phyloP scores from a whole-genome alignment of 2,113 vertebrate species.

The Scatophagus argus region DNA sequence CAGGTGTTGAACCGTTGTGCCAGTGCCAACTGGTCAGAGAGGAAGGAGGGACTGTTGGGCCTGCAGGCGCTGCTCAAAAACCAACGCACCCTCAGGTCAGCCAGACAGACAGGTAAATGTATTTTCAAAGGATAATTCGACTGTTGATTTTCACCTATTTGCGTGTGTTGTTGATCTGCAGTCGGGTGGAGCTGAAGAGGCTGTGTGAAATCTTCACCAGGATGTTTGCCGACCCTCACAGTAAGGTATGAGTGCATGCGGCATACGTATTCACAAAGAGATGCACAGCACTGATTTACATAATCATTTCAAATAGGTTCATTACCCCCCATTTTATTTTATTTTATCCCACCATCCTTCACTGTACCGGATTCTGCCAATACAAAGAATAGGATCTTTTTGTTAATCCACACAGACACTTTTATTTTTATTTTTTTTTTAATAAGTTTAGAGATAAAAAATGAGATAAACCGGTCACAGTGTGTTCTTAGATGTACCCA shows the following conservation, averaged over 20 bases:
- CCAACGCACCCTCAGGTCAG: constrained; percentile 93
- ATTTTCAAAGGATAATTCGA: neutral
- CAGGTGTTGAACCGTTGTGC: constrained; percentile 95
- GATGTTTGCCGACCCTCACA: constrained; percentile 99
- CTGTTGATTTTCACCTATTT: neutral
- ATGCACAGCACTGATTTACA: constrained; percentile 10
- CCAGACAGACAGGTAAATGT: neutral
- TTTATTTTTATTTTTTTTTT: neutral
- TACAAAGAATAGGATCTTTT: constrained; percentile 20
- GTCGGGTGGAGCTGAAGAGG: constrained; percentile 97
- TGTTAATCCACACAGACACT: constrained; percentile 12
- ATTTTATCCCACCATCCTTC: constrained; percentile 64
- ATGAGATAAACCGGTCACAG: constrained; percentile 39
- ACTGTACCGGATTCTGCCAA: constrained; percentile 84
- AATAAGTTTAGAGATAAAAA: constrained; percentile 7
- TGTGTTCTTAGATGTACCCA: constrained; percentile 20
- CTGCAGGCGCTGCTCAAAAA: constrained; percentile 94
- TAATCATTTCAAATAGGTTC: constrained; percentile 19
- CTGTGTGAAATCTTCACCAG: constrained; percentile 99
- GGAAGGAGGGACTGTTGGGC: constrained; percentile 95
- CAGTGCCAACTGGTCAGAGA: constrained; percentile 97
- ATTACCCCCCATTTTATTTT: constrained; percentile 59
- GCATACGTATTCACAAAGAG: constrained; percentile 28
- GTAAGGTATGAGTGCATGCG: constrained; percentile 91
- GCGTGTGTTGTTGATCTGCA: constrained; percentile 69